Evolutionary conservation across 1,140 invertebrate genomes (phyloP).

Genomic region (Eufriesea mexicana): DNA sequence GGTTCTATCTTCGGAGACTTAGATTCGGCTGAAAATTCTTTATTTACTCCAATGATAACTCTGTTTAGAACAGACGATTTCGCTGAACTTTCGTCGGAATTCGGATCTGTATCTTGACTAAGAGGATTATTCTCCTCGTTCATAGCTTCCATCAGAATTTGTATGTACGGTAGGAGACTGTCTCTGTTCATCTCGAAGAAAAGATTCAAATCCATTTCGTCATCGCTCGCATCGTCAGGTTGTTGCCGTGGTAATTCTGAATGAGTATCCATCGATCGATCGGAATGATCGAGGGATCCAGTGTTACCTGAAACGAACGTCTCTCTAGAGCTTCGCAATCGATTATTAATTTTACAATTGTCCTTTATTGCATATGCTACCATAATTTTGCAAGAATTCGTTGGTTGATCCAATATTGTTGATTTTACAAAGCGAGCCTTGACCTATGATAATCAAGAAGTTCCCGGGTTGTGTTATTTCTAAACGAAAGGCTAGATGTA

Average conservation of each 20-base stretch:
- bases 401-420: no score
- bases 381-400: no score
- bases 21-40: not conserved
- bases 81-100: not conserved
- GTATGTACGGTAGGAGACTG: slow-evolving; percentile 2
- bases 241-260: not conserved
- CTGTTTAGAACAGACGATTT: not conserved
- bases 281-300: not conserved
- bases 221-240: not conserved
- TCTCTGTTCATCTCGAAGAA: slow-evolving; percentile 2
- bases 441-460: no score
- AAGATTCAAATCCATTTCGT: not conserved
- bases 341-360: not conserved
- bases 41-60: not conserved
- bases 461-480: no score
- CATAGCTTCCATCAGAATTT: slow-evolving; percentile 4
- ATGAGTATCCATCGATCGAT: not conserved
- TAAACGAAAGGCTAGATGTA: no score
- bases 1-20: not conserved
- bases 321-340: not conserved
- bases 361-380: no score
- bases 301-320: not conserved
- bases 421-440: no score
- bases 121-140: not conserved
- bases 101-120: not conserved